A percentile compares a stretch with the other conserved stretches of the same genome.
Evolutionary conservation across 37 sponge, comb jelly and placozoan species (phyloP).

Genomic region (Theonella swinhoei): DNA sequence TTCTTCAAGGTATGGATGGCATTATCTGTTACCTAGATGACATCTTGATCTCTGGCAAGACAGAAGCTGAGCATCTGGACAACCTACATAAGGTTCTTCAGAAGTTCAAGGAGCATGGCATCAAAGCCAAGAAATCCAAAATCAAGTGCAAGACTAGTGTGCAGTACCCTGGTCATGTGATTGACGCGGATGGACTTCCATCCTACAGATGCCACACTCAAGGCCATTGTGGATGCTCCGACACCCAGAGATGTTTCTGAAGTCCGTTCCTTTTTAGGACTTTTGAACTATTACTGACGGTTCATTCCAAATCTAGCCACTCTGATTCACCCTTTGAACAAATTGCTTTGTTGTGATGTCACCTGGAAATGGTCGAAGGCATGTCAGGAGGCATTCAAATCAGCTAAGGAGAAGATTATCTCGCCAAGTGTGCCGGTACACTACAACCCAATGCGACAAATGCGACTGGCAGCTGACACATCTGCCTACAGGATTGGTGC

Average conservation of each 20-base stretch:
- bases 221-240: slow-evolving; percentile 31
- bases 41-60: neutral
- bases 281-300: slow-evolving; percentile 30
- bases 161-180: slow-evolving; percentile 36
- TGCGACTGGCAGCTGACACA: slow-evolving; percentile 25
- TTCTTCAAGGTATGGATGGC: slow-evolving; percentile 36
- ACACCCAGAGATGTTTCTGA: slow-evolving; percentile 18
- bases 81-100: slow-evolving; percentile 13
- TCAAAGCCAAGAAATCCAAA: slow-evolving; percentile 27
- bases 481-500: slow-evolving; percentile 35
- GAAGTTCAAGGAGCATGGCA: slow-evolving; percentile 11
- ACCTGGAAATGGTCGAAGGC: slow-evolving; percentile 26
- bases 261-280: slow-evolving; percentile 47
- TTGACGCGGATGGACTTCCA: slow-evolving; percentile 29
- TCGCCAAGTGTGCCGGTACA: slow-evolving; percentile 32
- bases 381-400: slow-evolving; percentile 11
- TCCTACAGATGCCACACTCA: slow-evolving; percentile 5
- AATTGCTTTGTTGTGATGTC: slow-evolving; percentile 8
- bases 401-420: slow-evolving; percentile 5
- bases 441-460: slow-evolving; percentile 3
- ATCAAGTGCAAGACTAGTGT: slow-evolving; percentile 17
- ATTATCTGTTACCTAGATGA: neutral
- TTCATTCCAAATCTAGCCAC: slow-evolving; percentile 46
- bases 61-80: neutral
- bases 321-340: slow-evolving; percentile 19